phyloP scores from a whole-genome alignment of 2,888 invertebrate genomes.

The Homarus gammarus region DNA sequence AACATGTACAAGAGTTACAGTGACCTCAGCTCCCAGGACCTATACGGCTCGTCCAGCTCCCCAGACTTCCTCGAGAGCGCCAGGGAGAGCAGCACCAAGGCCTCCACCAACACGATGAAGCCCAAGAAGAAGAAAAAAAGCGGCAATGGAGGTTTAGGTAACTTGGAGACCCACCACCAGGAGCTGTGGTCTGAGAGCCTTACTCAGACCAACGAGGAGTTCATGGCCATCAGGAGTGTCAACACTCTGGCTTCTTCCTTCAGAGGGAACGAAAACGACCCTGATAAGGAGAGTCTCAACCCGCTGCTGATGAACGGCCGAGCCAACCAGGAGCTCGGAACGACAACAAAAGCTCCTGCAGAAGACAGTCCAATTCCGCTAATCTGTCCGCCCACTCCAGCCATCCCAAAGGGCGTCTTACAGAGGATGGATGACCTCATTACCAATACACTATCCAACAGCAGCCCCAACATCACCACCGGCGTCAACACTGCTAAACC shows the following conservation, averaged over 20 bases:
- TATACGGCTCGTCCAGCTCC: constrained; percentile 1
- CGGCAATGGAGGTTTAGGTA: neutral
- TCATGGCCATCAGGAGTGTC: constrained; percentile 36
- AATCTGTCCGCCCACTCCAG: constrained; percentile 18
- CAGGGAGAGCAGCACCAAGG: neutral
- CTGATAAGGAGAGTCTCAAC: constrained; percentile 30
- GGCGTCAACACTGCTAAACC: neutral
- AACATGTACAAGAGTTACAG: constrained; percentile 65
- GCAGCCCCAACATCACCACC: constrained; percentile 30
- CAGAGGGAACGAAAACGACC: neutral
- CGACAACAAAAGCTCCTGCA: neutral
- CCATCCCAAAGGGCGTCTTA: constrained; percentile 36
- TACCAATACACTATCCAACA: constrained; percentile 30
- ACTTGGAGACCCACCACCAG: neutral
- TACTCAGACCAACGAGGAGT: constrained; percentile 24
- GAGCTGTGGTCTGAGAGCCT: constrained; percentile 42
- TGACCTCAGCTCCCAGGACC: constrained; percentile 50
- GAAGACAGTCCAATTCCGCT: neutral
- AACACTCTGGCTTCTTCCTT: constrained; percentile 36
- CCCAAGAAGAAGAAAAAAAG: constrained; percentile 31
- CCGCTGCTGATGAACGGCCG: constrained; percentile 36
- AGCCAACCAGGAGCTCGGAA: neutral
- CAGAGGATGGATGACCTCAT: constrained; percentile 60
- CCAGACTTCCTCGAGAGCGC: neutral
- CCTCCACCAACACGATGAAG: constrained; percentile 1